Evolutionary conservation across 1,140 invertebrate species (phyloP), one percentile per base, ranked within the genome.

Genomic region (Manduca sexta): DNA sequence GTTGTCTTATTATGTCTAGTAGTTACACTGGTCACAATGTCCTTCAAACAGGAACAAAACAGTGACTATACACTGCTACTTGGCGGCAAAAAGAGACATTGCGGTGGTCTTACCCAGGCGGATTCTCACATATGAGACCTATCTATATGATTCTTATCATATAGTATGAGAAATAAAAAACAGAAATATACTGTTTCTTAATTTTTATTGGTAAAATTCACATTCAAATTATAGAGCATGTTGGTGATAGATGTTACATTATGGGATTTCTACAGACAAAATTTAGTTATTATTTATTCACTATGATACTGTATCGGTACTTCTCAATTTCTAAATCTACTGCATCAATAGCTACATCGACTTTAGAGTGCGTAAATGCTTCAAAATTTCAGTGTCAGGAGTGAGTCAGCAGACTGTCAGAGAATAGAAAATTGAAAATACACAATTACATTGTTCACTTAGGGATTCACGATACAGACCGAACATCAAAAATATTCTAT

Each of bases 171-270:
- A 56, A 62, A 68, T 31, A 60, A 69, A 55, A 56, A 52, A 13
- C 38, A 17, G 7, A 58, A 48, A 33, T 39, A 53, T 63, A 21
- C 53, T 73, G 70, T 74, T 82, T 82, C 68, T 70, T 74, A 75
- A 61, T 70, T 74, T 84, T 84, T 81, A 81, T 82, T 83, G 74
- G 78, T 82, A 82, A 81, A 26, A 85, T 82, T 79, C 79, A 85
- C 78, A 83, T 85, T 85, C 74, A 83, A 84, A 85, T 83, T 69
- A 83, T 79, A 78, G 72, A 85, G 65, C 76, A 80, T 61, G 67
- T 81, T 68, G 69, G 74, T 75, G 77, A 82, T 65, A 75, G 77
- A 72, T 81, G 69, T 81, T 79, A 81, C 66, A 80, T 66, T 75
- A 80, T 69, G 66, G 71, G 74, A 73, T 64, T 69, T 75, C 81